phyloP scores from a whole-genome alignment of 1,140 invertebrate species.

The Pinna nobilis region DNA sequence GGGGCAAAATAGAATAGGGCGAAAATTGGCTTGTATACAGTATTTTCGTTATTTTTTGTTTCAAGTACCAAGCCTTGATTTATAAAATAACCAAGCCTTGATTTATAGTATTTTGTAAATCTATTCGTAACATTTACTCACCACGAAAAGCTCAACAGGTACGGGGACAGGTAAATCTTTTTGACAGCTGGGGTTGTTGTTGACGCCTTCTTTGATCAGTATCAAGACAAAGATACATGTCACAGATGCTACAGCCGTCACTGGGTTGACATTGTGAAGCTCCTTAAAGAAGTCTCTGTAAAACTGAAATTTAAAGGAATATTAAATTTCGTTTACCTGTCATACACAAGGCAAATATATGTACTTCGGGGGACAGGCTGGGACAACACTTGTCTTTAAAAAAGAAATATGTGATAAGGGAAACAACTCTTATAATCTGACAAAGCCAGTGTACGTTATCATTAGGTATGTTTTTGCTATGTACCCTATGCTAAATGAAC shows the following conservation, averaged over 20 bases:
- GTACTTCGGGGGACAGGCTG: no score
- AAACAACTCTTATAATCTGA: no score
- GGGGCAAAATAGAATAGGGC: neutral
- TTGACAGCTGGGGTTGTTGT: slow-evolving; percentile 82
- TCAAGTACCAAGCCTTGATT: neutral
- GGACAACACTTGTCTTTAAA: no score
- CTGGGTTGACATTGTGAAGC: slow-evolving; percentile 73
- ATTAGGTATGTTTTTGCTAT: no score
- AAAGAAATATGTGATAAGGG: no score
- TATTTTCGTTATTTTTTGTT: no score
- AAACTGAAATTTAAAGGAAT: slow-evolving; percentile 60
- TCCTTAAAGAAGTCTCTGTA: slow-evolving; percentile 71
- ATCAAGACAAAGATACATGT: slow-evolving; percentile 83
- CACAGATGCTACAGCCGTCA: slow-evolving; percentile 81
- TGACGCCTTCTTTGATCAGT: slow-evolving; percentile 86
- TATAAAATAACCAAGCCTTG: neutral
- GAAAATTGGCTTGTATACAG: neutral
- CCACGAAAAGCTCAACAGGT: slow-evolving; percentile 90
- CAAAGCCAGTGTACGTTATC: no score
- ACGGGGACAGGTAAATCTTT: slow-evolving; percentile 85
- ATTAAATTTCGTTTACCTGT: no score
- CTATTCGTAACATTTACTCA: slow-evolving; percentile 70
- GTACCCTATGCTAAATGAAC: no score
- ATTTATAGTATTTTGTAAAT: neutral
- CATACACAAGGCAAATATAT: neutral